These are phyloP conservation scores for Trachurus trachurus DNA, from an alignment of 2,797 vertebrate genomes.

Conservation along the genomic window DNA sequence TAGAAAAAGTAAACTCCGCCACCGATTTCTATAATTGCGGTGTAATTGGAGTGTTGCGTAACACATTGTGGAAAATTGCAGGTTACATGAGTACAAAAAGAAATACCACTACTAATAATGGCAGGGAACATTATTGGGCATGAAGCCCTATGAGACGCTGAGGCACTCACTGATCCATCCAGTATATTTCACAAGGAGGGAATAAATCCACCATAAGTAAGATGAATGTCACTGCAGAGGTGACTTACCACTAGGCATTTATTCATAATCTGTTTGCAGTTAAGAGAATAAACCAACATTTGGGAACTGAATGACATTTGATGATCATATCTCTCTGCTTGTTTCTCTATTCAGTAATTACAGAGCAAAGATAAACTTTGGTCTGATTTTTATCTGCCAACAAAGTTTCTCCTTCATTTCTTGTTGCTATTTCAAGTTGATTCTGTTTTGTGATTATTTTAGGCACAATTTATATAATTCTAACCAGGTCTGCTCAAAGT, in stretches of 20 bases:
- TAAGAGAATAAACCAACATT: too few species aligned
- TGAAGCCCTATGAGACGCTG: neutral
- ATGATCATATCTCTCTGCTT: neutral
- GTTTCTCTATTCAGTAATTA: neutral
- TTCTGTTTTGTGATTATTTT: neutral
- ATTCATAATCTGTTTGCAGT: neutral
- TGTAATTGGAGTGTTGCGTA: slow-evolving; percentile 13
- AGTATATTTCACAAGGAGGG: neutral
- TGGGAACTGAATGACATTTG: neutral
- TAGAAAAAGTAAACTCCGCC: slow-evolving; percentile 17
- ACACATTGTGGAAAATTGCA: neutral
- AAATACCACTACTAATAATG: neutral
- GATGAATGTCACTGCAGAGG: neutral
- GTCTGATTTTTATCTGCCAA: neutral
- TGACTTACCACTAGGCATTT: neutral
- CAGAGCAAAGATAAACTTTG: neutral
- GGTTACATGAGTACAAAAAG: neutral
- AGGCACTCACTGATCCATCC: neutral
- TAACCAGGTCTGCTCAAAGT: neutral
- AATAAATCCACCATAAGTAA: neutral
- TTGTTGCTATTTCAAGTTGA: neutral
- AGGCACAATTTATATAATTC: neutral
- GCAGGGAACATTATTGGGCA: neutral
- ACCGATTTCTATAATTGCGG: slow-evolving; percentile 34
- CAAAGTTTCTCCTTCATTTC: neutral